A percentile compares a stretch with the other conserved stretches of the same genome.
Conservation (phyloP, 92 coral and sea anemone genomes). For the Zoanthus sociatus region DNA sequence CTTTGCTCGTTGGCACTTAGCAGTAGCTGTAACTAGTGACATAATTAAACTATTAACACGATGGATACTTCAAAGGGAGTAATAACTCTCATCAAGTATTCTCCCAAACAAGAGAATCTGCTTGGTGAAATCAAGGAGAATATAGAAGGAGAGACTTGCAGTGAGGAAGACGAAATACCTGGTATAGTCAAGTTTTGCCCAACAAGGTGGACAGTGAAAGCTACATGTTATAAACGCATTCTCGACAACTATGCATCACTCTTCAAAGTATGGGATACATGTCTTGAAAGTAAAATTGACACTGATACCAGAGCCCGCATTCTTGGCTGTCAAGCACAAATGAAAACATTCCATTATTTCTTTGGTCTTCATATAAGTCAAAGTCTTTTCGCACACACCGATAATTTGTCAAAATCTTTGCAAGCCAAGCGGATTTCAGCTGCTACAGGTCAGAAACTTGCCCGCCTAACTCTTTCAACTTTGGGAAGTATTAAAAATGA, state of each 20-base stretch:
- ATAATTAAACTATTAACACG: background rate
- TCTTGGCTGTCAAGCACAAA: conserved; percentile 55
- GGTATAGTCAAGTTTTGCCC: conserved; percentile 54
- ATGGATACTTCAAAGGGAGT: conserved; percentile 36
- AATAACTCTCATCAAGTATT: conserved; percentile 32
- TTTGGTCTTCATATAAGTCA: conserved; percentile 38
- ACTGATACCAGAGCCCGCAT: conserved; percentile 54
- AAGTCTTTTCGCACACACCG: conserved; percentile 44
- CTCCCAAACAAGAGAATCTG: conserved; percentile 40
- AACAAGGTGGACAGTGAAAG: conserved; percentile 55
- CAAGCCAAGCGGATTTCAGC: conserved; percentile 35
- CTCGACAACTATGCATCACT: conserved; percentile 32
- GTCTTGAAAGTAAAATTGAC: conserved; percentile 56
- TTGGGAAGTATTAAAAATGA: conserved; percentile 34
- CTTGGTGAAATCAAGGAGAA: conserved; percentile 33
- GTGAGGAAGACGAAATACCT: background rate
- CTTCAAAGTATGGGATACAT: conserved; percentile 51
- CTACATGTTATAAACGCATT: conserved; percentile 31
- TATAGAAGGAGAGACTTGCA: conserved; percentile 6
- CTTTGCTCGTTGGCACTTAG: no score
- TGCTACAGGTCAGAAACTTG: conserved; percentile 37
- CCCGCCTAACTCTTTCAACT: conserved; percentile 27
- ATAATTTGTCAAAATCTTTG: conserved; percentile 28
- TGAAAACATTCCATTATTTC: conserved; percentile 53
- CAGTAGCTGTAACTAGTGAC: no score